Evolutionary conservation across 1,140 invertebrate genomes (phyloP).

Genomic region (Bicyclus anynana): DNA sequence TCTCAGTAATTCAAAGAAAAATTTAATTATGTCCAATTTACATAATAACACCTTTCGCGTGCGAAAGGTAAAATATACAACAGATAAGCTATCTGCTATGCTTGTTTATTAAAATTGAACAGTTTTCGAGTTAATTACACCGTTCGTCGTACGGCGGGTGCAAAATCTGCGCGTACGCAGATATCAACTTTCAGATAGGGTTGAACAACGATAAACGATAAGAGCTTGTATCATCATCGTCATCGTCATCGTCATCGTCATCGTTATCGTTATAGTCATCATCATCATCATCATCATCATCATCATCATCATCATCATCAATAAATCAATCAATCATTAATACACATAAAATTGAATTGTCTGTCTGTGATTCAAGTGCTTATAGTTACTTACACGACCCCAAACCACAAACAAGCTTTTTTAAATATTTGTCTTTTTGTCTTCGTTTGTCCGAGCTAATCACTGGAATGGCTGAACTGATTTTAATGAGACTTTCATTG

Average conservation of each 20-base stretch:
- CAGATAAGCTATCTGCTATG: conserved; percentile 15
- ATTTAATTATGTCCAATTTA: conserved; percentile 17
- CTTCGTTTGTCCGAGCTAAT: no score
- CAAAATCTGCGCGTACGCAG: conserved; percentile 15
- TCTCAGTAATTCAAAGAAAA: conserved; percentile 8
- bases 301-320: no score
- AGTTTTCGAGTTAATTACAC: conserved; percentile 26
- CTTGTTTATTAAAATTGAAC: conserved; percentile 24
- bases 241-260: background rate
- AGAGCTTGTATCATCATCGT: background rate
- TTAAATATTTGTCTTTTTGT: no score
- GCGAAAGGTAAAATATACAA: conserved; percentile 19
- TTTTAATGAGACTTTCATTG: no score
- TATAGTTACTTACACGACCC: no score
- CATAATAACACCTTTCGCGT: conserved; percentile 18
- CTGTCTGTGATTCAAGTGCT: no score
- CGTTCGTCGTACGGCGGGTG: conserved; percentile 3
- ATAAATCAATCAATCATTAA: no score
- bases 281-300: no score
- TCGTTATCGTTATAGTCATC: no score
- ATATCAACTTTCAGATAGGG: conserved; percentile 16
- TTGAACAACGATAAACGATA: background rate
- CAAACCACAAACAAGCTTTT: no score
- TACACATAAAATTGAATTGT: no score
- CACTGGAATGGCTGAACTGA: no score